phyloP scores from a whole-genome alignment of 2,797 vertebrate genomes.

The Myioborus melanocephalus region DNA sequence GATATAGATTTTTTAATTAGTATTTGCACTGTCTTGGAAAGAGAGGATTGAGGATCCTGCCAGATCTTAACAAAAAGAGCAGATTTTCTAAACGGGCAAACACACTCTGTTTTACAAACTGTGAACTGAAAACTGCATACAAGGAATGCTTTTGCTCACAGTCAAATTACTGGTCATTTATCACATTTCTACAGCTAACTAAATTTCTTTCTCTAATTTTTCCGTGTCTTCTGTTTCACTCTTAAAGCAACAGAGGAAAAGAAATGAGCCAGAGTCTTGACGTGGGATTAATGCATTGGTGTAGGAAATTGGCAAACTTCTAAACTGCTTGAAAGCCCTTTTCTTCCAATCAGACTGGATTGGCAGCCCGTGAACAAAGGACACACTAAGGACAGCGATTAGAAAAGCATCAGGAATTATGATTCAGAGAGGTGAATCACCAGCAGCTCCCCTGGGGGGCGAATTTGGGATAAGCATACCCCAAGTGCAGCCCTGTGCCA shows the following conservation, averaged over 20 bases:
- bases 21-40: neutral
- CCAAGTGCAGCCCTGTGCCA: neutral
- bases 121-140: neutral
- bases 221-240: neutral
- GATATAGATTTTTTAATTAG: neutral
- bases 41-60: neutral
- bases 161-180: neutral
- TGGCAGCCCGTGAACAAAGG: neutral
- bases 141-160: neutral
- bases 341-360: neutral
- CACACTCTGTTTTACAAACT: neutral
- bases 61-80: neutral
- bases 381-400: neutral
- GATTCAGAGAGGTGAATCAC: conserved; percentile 59
- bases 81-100: neutral
- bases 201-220: neutral
- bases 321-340: neutral
- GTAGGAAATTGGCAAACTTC: neutral
- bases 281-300: neutral
- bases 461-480: conserved; percentile 6
- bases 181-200: neutral
- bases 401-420: conserved; percentile 50
- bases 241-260: neutral
- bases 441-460: neutral
- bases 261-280: neutral